Base-by-base conservation (phyloP, 2,888 invertebrate genomes). In the Ryuthela nishihirai region DNA sequence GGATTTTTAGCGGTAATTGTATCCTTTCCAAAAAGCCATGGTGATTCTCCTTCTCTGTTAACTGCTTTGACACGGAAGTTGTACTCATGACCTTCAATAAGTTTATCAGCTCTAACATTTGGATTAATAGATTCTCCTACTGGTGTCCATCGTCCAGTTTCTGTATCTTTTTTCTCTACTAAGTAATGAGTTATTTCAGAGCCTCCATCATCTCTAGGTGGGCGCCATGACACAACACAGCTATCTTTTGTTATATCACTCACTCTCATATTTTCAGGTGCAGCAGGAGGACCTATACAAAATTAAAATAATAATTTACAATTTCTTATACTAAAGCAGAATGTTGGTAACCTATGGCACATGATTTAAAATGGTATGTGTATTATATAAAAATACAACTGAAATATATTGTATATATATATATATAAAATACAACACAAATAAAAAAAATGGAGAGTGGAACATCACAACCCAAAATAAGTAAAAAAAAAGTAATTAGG, bases 11-110 rank as follows among this genome's bases (percentile, higher is more conserved):
- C 97, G 49, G 87, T 70, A 67, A 95, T 91, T 38, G 88, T 81
- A 65, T 90, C 88, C 43, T 88, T 74, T 91, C 93, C 66, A 97
- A 79, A 34, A 95, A 93, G 78, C 61, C 94, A 94, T 73, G 97
- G 97, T 0, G 95, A 94, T 76, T 94, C 93, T 40, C 98, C 98
- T 77, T 97, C 94, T 73, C 93, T 92, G 75, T 98, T 99, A 53
- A 94, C 88, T 24, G 98, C 98, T 67, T 88, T 89, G 0, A 99
- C 97, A 64, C 98, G 83, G 80, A 99, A 95, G 77, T 92, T 94
- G 78, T 99, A 99, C 74, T 94, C 91, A 78, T 95, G 89, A 76
- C 97, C 88, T 38, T 93, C 87, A 10, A 90, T 93, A 64, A 99
- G 79, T 48, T 89, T 88, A 75, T 88, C 85, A 72, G 95, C 88